phyloP scores from a whole-genome alignment of 2,113 vertebrate genomes.

The Mus pahari region DNA sequence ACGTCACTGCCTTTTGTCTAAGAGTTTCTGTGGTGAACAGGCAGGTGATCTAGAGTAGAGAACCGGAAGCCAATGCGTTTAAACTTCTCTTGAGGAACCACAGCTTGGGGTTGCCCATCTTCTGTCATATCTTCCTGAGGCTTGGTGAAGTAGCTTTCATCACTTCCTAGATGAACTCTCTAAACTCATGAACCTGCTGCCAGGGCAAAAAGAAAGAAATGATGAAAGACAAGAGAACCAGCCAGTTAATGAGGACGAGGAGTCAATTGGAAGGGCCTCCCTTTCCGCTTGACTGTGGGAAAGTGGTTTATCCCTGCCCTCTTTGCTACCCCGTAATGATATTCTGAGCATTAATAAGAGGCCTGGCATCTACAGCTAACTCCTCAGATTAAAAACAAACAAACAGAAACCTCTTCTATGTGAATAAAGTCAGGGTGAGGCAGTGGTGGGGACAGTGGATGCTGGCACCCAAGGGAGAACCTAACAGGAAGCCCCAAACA shows the following conservation, averaged over 20 bases:
- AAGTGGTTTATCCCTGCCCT: not conserved
- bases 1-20: not conserved
- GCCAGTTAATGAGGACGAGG: not conserved
- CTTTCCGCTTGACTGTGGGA: slow-evolving; percentile 6
- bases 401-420: not conserved
- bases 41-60: not conserved
- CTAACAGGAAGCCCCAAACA: not conserved
- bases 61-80: not conserved
- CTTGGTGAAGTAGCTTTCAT: not conserved
- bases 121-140: not conserved
- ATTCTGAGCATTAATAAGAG: slow-evolving; percentile 1
- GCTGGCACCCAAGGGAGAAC: not conserved
- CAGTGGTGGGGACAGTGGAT: not conserved
- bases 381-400: not conserved
- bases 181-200: not conserved
- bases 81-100: not conserved
- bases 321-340: slow-evolving; percentile 13
- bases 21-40: not conserved
- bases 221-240: not conserved
- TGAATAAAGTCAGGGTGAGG: not conserved
- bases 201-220: not conserved
- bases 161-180: not conserved
- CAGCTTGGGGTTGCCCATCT: not conserved
- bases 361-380: not conserved
- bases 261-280: not conserved